Evolutionary conservation across 1,140 invertebrate species (phyloP), one percentile per base, ranked within the genome.

Genomic region (Scaptomyza hsui): DNA sequence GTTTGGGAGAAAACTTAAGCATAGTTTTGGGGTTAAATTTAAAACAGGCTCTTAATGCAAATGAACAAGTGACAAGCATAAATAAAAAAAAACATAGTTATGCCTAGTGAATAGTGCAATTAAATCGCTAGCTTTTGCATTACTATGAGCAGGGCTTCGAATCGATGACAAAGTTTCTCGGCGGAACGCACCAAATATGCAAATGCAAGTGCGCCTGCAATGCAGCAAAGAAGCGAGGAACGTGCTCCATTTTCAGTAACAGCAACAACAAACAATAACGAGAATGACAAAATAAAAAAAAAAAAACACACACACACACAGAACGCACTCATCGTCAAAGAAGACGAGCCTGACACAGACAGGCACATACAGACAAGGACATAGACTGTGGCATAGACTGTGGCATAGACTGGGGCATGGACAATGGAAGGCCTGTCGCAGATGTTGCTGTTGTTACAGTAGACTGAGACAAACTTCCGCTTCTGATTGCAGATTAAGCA

Each of bases 11-110:
- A n/a, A n/a, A n/a, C n/a, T n/a, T n/a, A n/a, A n/a, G n/a, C n/a
- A n/a, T n/a, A n/a, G 57, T 67, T 37, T 48, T 21, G n/a, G 29
- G 13, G 9, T 29, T 6, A 5, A 29, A 9, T 29, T 37, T 12
- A 9, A 3, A 32, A 0, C 9, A 3, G 7, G 9, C 29, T 32
- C 9, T 12, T 12, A 32, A 97, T 51, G 98, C 98, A 39, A 98
- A 99, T 79, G 98, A 99, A 55, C 29, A 69, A 60, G 69, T 44
- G 32, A n/a, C 26, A 26, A 65, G 42, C 45, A 52, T 48, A 69
- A 62, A 72, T 64, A 57, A 24, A 29, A 48, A 45, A n/a, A 35
- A 53, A 53, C 37, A 53, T 32, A 65, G 48, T 72, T 75, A 71
- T n/a, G 12, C 9, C 19, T 15, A 19, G 4, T 79, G n/a, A n/a